Base-by-base conservation (phyloP, 2,113 vertebrate species). In the Ailurus styani region DNA sequence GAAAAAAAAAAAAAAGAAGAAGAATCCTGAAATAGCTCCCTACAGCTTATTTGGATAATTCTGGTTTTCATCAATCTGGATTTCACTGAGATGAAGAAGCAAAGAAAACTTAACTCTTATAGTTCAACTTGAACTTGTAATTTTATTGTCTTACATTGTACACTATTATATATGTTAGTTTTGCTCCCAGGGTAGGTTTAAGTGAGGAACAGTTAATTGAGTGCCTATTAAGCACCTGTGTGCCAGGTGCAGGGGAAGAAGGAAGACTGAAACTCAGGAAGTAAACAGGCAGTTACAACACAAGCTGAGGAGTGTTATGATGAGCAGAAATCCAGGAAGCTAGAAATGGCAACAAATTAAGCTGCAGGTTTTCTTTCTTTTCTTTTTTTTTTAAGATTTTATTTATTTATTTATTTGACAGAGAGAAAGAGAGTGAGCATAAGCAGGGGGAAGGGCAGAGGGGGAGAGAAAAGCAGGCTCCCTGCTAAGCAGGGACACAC, bases 41-140 rank as follows among this genome's bases (percentile, higher is more conserved):
- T 79, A 6, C 15, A 54, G 72, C 90, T 88, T 72, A 84, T 93
- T 21, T 93, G 62, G 37, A 90, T 95, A 90, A 94, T 52, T 93
- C 55, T 73, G 37, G n/a, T 93, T 91, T 90, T 90, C 15, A 82
- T 57, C 54, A 93, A 82, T 17, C 64, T 78, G 72, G 47, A 96
- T 94, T 96, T 95, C 89, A 96, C 78, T 91, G 34, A 96, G 31
- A 85, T 31, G 70, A 84, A 12, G 42, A 6, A 89, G 31, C 64
- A 93, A 95, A 84, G 52, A 88, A 90, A 81, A 50, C 54, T 70
- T 64, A 93, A 47, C 31, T 93, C 72, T 79, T 64, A 52, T 14
- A 18, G 7, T 64, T 90, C 8, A 70, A 52, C 45, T 55, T 50
- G 52, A 96, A 77, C 27, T 90, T 96, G 45, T 78, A 60, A 79